Evolutionary conservation across 2,888 invertebrate species (phyloP).

Genomic region (Smittia aterrima): DNA sequence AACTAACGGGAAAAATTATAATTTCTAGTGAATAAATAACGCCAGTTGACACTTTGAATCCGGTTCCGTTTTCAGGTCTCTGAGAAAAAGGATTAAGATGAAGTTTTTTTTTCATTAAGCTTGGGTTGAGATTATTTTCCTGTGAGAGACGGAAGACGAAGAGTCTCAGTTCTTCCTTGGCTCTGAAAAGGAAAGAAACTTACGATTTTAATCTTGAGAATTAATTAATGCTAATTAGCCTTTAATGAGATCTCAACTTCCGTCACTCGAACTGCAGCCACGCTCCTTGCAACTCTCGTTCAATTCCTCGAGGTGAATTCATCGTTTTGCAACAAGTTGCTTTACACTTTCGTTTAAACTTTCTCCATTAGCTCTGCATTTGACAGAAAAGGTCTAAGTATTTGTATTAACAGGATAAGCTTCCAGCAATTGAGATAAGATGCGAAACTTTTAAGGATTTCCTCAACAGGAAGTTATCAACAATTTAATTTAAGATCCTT

Average conservation of each 20-base stretch:
- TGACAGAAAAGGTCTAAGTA: too few species aligned
- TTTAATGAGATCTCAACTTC: conserved; percentile 40
- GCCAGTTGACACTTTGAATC: conserved; percentile 39
- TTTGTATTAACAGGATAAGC: too few species aligned
- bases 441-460: too few species aligned
- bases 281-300: neutral
- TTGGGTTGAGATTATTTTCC: neutral
- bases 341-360: neutral
- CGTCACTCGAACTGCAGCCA: conserved; percentile 18
- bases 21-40: conserved; percentile 41
- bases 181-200: neutral
- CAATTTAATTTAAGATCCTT: too few species aligned
- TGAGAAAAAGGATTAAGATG: conserved; percentile 38
- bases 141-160: neutral
- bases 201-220: conserved; percentile 39
- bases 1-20: conserved; percentile 38
- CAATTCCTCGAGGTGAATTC: too few species aligned
- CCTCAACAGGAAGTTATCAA: too few species aligned
- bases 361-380: too few species aligned
- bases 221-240: conserved; percentile 41
- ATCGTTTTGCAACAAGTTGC: conserved; percentile 40
- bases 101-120: conserved; percentile 29
- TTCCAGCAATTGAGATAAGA: too few species aligned
- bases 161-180: neutral
- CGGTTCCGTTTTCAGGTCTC: conserved; percentile 35